Base-by-base conservation (phyloP, 92 coral and sea anemone genomes). In the Porites rus region DNA sequence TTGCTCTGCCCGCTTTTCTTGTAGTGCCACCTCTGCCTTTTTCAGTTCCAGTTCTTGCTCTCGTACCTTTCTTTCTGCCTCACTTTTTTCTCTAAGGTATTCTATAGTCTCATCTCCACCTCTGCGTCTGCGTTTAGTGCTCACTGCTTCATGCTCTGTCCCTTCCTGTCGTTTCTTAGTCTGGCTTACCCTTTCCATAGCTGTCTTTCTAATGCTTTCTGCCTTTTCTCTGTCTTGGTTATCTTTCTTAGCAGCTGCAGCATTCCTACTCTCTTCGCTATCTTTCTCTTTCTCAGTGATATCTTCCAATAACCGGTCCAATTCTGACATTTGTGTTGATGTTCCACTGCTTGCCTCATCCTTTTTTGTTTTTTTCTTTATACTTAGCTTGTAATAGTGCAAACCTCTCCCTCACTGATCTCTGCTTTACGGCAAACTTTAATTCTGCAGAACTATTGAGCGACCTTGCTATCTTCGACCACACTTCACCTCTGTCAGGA, bases 331-430 rank as follows among this genome's bases (percentile, higher is more conserved):
- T 75, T 86, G 88, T 10, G 17, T 86, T 65, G 83, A 81, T 71
- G 83, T 81, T 18, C 90, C 88, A 81, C 87, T 90, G 76, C 84
- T 62, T 22, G 79, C 75, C 77, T 85, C 90, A 72, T 85, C 93
- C 71, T 77, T 77, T 74, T 64, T 51, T 80, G 65, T 78, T 83
- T 76, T 60, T 85, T 84, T 69, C 70, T 75, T 81, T 80, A 46
- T 67, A 86, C 74, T 90, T 78, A 51, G 17, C 65, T 75, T 90
- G 85, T 31, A 90, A 16, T 21, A 76, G 89, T 28, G 81, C 74
- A 85, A 79, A 79, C 72, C 89, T 79, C 69, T 90, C 89, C 59
- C 93, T 79, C 19, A 90, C 93, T 51, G 91, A 88, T 66, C 91
- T 88, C 82, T 80, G 76, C 69, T 65, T 61, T 64, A 88, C 83